These are phyloP conservation scores for Lutjanus campechanus DNA, from an alignment of 2,797 vertebrate genomes.

Conservation along the genomic window DNA sequence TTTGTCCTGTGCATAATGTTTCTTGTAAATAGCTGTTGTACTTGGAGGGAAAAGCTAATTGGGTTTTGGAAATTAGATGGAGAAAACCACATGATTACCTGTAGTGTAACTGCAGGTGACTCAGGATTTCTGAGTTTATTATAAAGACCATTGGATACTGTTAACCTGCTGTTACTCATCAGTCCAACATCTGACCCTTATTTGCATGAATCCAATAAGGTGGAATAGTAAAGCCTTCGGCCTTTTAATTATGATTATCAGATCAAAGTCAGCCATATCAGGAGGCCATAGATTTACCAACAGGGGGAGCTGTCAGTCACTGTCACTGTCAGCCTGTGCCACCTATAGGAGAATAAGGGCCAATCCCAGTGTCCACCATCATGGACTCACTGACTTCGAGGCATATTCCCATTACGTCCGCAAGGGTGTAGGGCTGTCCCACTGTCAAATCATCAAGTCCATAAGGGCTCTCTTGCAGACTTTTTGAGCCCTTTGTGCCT, in stretches of 20 bases:
- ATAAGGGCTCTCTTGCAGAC: no score
- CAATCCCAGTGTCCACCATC: no score
- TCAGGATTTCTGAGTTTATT: constrained; percentile 41
- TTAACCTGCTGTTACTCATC: constrained; percentile 36
- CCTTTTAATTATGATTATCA: constrained; percentile 24
- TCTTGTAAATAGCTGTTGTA: constrained; percentile 50
- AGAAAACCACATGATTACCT: constrained; percentile 43
- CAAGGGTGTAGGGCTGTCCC: no score
- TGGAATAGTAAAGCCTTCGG: constrained; percentile 1
- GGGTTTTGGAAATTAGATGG: constrained; percentile 55
- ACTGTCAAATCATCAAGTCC: no score
- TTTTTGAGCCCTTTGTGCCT: no score
- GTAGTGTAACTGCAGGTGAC: constrained; percentile 44
- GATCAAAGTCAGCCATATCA: not conserved
- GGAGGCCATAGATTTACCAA: not conserved
- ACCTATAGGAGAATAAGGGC: no score
- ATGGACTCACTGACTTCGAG: no score
- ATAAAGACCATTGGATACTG: constrained; percentile 27
- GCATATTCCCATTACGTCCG: no score
- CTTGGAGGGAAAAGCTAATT: constrained; percentile 50
- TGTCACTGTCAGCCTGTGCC: not conserved
- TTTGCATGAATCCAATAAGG: constrained; percentile 38
- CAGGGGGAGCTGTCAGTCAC: not conserved
- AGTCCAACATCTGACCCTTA: constrained; percentile 36
- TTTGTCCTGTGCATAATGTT: constrained; percentile 37